These are phyloP conservation scores for Acanthoscelides obtectus DNA, from an alignment of 2,888 invertebrate species.

Conservation along the genomic window DNA sequence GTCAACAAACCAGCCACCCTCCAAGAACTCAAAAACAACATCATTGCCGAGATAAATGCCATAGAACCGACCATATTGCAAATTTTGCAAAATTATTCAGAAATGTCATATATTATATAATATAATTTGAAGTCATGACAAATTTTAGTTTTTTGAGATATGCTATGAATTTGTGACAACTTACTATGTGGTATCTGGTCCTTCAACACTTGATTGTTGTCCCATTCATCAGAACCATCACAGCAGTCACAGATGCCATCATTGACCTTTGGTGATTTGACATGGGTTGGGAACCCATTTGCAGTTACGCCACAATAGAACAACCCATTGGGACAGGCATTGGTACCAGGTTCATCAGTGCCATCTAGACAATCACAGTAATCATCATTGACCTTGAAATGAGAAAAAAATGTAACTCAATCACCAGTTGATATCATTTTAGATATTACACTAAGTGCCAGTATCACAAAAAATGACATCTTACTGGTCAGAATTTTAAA, in stretches of 20 bases:
- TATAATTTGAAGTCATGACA: too few relatives aligned
- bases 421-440: too few relatives aligned
- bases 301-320: slow-evolving; percentile 79
- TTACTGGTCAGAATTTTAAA: too few relatives aligned
- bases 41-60: too few relatives aligned
- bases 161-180: neutral
- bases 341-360: slow-evolving; percentile 87
- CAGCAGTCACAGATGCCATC: slow-evolving; percentile 94
- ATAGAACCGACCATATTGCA: too few relatives aligned
- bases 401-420: slow-evolving; percentile 32
- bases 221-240: slow-evolving; percentile 87
- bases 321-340: slow-evolving; percentile 84
- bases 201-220: slow-evolving; percentile 21
- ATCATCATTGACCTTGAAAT: slow-evolving; percentile 84
- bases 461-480: too few relatives aligned
- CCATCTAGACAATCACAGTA: slow-evolving; percentile 91
- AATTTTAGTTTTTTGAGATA: too few relatives aligned
- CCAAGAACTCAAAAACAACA: too few relatives aligned
- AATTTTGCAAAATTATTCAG: too few relatives aligned
- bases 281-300: slow-evolving; percentile 46
- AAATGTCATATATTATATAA: too few relatives aligned
- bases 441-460: too few relatives aligned
- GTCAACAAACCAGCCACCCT: too few relatives aligned
- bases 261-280: slow-evolving; percentile 80
- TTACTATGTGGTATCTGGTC: slow-evolving; percentile 9